Base-by-base conservation (phyloP, 2,797 vertebrate genomes). In the Myoxocephalus aenaeus region DNA sequence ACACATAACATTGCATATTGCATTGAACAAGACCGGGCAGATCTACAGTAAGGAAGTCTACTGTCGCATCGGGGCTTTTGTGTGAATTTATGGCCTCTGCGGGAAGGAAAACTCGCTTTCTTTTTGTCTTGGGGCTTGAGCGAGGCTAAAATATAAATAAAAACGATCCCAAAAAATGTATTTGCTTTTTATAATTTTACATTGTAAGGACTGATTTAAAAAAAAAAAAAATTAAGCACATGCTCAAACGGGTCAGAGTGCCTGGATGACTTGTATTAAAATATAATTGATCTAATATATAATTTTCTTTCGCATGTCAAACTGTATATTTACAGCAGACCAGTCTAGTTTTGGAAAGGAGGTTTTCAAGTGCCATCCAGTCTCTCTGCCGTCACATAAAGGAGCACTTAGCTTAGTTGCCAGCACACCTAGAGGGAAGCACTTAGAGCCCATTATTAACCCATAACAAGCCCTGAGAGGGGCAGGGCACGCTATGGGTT, bases 371-470 rank as follows among this genome's bases (percentile, higher is more conserved):
- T 77, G 74, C 66, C 70, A 44, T 27, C 58, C 70, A 71, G 74
- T 64, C 15, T 73, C 73, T 86, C 72, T 56, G 62, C 73, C 86
- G 82, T 87, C 81, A 73, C 85, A 87, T 85, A 86, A 86, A 85
- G 69, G 15, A 84, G 81, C 89, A 91, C 65, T 91, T 81, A 86
- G 80, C 58, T 40, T 70, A 77, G 80, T 79, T 83, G 65, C 75
- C 76, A 75, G 79, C 65, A 74, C 78, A 84, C 73, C 68, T 83
- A 64, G 54, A 87, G 64, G 65, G 75, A 83, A 90, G 80, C 84
- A 89, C 88, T 92, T 83, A 90, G 42, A 91, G 73, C 50, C 81
- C 86, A 89, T 92, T 93, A 92, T 89, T 90, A 85, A 86, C 81
- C 77, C 70, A 75, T 91, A 88, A 92, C 54, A 72, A 75, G 74